Evolutionary conservation across 2,113 vertebrate genomes (phyloP).

Genomic region (Elgaria multicarinata): DNA sequence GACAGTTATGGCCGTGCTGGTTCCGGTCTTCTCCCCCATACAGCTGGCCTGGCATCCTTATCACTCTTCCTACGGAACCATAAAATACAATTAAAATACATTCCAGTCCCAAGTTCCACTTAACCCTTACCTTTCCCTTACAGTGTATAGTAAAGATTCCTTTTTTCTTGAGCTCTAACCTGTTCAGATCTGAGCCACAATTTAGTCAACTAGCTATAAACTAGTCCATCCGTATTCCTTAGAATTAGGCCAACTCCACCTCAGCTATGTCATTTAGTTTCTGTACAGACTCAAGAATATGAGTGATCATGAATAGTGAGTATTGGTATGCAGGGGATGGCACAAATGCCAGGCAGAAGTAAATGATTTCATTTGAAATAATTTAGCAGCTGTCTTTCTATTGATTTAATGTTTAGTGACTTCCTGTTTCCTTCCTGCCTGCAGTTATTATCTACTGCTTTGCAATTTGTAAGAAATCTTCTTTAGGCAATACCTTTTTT

Average conservation of each 20-base stretch:
- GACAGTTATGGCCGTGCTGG: too few species aligned
- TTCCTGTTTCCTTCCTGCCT: conserved; percentile 47
- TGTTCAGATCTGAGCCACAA: neutral
- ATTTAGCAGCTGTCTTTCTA: conserved; percentile 26
- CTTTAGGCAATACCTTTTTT: neutral
- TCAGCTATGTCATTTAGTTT: neutral
- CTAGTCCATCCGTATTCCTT: neutral
- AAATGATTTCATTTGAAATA: conserved; percentile 42
- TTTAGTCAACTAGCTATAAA: neutral
- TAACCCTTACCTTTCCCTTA: too few species aligned
- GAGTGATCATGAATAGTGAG: neutral
- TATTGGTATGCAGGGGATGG: conserved; percentile 16
- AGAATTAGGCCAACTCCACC: neutral
- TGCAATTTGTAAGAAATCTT: conserved; percentile 38
- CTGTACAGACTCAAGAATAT: conserved; percentile 26
- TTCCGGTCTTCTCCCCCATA: too few species aligned
- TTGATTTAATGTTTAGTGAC: conserved; percentile 48
- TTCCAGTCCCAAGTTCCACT: too few species aligned
- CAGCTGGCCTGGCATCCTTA: too few species aligned
- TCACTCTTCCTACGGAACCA: too few species aligned
- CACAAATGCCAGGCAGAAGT: conserved; percentile 22
- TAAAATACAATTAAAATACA: too few species aligned
- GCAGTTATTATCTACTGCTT: conserved; percentile 19
- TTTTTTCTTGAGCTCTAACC: neutral
- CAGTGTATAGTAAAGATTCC: neutral